Percentiles rank a stretch among this genome's conserved stretches.
Conservation (phyloP, 2,113 vertebrate genomes). For the Mesocricetus auratus region DNA sequence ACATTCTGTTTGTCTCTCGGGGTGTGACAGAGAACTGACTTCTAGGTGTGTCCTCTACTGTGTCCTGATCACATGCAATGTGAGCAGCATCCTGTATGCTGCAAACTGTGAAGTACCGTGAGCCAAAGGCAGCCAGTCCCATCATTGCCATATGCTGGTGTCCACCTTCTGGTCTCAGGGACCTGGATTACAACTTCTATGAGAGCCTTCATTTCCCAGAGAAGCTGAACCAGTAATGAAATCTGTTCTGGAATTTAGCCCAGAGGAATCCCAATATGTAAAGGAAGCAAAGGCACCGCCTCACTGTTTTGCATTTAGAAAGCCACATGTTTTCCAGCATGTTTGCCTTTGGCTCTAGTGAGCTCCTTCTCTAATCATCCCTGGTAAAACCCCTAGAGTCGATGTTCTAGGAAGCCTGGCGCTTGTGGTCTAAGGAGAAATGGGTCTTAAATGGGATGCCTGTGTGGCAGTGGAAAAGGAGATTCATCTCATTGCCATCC, state of each 20-base stretch:
- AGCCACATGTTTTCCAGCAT: neutral
- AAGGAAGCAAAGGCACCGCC: neutral
- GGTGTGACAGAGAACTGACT: neutral
- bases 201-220: neutral
- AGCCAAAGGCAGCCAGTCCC: neutral
- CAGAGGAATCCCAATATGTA: neutral
- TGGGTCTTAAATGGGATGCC: neutral
- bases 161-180: neutral
- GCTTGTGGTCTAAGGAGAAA: neutral
- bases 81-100: neutral
- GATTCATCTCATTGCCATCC: neutral
- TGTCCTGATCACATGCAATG: too few relatives aligned
- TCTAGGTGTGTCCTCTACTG: neutral
- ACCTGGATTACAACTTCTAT: neutral
- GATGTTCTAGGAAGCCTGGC: neutral
- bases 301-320: conserved; percentile 19
- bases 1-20: neutral
- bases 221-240: neutral
- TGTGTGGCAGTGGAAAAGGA: neutral
- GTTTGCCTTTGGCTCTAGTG: neutral
- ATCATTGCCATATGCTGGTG: neutral
- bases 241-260: neutral
- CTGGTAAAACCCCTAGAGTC: neutral
- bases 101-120: neutral
- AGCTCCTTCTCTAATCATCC: conserved; percentile 7